phyloP scores from a whole-genome alignment of 2,797 vertebrate species.

The Catostomus latipinnis region DNA sequence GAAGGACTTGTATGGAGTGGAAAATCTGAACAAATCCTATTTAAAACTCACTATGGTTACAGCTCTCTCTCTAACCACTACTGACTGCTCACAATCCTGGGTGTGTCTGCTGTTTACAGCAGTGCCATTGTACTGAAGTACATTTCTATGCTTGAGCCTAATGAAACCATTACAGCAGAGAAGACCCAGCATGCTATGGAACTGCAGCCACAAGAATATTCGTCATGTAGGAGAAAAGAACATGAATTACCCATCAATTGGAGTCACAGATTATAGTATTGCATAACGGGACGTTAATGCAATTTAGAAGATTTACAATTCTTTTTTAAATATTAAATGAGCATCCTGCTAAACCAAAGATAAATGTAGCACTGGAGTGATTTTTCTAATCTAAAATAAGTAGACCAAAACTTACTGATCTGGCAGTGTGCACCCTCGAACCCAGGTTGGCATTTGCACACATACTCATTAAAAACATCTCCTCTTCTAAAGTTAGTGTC shows the following conservation, averaged over 20 bases:
- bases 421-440: conserved; percentile 90
- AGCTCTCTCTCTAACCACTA: conserved; percentile 35
- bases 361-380: too few relatives aligned
- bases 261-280: neutral
- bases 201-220: conserved; percentile 60
- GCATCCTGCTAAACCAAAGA: too few relatives aligned
- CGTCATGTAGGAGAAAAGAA: neutral
- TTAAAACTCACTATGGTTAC: conserved; percentile 52
- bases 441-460: conserved; percentile 86
- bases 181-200: conserved; percentile 17
- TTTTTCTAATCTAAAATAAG: conserved; percentile 3
- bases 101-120: conserved; percentile 42
- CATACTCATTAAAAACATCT: conserved; percentile 87
- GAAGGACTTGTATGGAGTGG: conserved; percentile 34
- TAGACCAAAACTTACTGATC: conserved; percentile 81
- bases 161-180: neutral
- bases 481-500: conserved; percentile 79
- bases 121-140: neutral
- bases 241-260: neutral
- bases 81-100: conserved; percentile 46
- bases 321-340: neutral
- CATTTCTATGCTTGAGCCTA: neutral
- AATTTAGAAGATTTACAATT: neutral
- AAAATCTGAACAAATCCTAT: conserved; percentile 58
- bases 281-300: neutral